These are phyloP conservation scores for Collichthys lucidus DNA, from an alignment of 2,113 vertebrate genomes.

Conservation along the genomic window DNA sequence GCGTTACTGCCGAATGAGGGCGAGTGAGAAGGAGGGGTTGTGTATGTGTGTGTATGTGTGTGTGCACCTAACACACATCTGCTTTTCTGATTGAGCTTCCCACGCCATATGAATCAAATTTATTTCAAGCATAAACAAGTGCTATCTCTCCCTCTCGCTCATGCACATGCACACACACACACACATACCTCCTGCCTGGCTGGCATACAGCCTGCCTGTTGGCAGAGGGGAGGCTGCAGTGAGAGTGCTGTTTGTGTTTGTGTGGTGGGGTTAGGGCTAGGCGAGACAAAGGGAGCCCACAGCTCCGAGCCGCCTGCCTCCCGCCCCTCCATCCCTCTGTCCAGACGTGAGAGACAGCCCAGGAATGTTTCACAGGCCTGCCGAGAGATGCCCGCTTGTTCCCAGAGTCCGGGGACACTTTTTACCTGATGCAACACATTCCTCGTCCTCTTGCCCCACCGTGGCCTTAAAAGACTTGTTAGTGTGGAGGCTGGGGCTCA, in stretches of 20 bases:
- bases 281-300: slow-evolving; percentile 84
- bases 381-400: slow-evolving; percentile 85
- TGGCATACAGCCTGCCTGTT: slow-evolving; percentile 78
- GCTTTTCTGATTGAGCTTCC: slow-evolving; percentile 53
- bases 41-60: background rate
- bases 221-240: slow-evolving; percentile 78
- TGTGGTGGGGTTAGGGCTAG: slow-evolving; percentile 59
- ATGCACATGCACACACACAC: slow-evolving; percentile 5
- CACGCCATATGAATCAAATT: slow-evolving; percentile 52
- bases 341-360: slow-evolving; percentile 81
- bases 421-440: slow-evolving; percentile 77
- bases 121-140: slow-evolving; percentile 49
- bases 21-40: background rate
- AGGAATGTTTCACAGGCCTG: slow-evolving; percentile 88
- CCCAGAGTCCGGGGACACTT: slow-evolving; percentile 75
- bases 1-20: slow-evolving; percentile 74
- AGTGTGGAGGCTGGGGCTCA: background rate
- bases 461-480: slow-evolving; percentile 13
- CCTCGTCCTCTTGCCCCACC: slow-evolving; percentile 42
- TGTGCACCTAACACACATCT: slow-evolving; percentile 35
- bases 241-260: slow-evolving; percentile 75
- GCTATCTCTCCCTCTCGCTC: slow-evolving; percentile 39
- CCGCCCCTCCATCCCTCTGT: slow-evolving; percentile 54
- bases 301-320: slow-evolving; percentile 60
- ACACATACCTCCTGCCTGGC: slow-evolving; percentile 43